A percentile compares a stretch with the other conserved stretches of the same genome.
phyloP scores from a whole-genome alignment of 2,113 vertebrate species.

The Semnornis frantzii region DNA sequence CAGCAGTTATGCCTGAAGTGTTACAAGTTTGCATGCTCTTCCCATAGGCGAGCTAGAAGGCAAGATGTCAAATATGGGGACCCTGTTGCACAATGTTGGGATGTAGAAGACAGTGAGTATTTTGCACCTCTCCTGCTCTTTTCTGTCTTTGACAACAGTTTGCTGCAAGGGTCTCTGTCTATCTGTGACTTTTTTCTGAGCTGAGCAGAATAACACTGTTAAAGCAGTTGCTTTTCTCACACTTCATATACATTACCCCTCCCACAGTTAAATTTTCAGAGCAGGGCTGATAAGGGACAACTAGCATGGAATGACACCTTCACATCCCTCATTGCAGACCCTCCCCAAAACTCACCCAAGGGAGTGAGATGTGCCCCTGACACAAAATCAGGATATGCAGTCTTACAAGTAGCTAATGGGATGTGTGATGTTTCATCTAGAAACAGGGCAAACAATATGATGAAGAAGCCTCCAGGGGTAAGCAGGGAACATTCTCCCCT shows the following conservation, averaged over 20 bases:
- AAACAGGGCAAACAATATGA: neutral
- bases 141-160: neutral
- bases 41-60: conserved; percentile 88
- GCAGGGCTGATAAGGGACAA: neutral
- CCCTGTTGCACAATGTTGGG: conserved; percentile 95
- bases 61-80: conserved; percentile 97
- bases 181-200: neutral
- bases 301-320: neutral
- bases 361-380: neutral
- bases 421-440: neutral
- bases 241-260: neutral
- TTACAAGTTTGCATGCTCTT: conserved; percentile 49
- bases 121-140: conserved; percentile 13
- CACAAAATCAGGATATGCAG: rapidly evolving
- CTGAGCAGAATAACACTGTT: neutral
- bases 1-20: conserved; percentile 28
- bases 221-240: neutral
- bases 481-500: neutral
- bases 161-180: neutral
- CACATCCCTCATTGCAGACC: rapidly evolving
- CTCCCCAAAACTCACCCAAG: neutral
- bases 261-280: neutral
- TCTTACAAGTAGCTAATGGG: neutral
- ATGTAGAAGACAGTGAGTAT: conserved; percentile 90
- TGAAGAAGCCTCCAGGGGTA: neutral